Evolutionary conservation across 1,140 invertebrate species (phyloP).

Genomic region (Kradibia gibbosae): DNA sequence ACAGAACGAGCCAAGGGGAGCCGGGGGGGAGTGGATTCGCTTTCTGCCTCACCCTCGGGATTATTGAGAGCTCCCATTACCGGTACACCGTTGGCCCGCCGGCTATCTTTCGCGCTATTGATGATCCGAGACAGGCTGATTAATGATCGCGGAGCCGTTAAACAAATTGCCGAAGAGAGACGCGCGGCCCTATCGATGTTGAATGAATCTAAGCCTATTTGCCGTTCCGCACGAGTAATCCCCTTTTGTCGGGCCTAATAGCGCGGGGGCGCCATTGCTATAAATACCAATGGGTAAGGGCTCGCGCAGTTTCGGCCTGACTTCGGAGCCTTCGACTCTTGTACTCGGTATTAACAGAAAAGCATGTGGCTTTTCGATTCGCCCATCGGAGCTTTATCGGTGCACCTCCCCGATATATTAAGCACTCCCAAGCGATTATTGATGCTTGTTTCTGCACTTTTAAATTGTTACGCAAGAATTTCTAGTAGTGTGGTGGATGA

Average conservation of each 20-base stretch:
- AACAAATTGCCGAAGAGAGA: slow-evolving; percentile 63
- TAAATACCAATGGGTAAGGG: background rate
- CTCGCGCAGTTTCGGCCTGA: background rate
- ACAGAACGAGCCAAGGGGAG: slow-evolving; percentile 46
- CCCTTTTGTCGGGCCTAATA: background rate
- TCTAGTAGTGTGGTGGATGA: background rate
- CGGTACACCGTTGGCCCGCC: slow-evolving; percentile 66
- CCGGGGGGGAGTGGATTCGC: background rate
- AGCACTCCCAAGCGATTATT: background rate
- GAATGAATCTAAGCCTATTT: slow-evolving; percentile 11
- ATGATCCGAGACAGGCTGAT: slow-evolving; percentile 68
- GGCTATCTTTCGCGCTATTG: slow-evolving; percentile 71
- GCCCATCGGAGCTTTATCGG: background rate
- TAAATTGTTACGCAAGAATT: background rate
- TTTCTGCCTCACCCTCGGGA: slow-evolving; percentile 40
- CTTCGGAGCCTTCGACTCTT: background rate
- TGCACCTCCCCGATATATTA: too few relatives aligned
- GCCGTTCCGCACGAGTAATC: background rate
- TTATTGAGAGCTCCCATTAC: slow-evolving; percentile 73
- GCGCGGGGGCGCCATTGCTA: background rate
- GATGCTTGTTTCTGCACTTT: background rate
- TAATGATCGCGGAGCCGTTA: slow-evolving; percentile 60
- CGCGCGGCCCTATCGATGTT: background rate
- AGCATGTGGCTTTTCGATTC: background rate
- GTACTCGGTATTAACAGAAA: background rate